Base-by-base conservation (phyloP, 1,140 invertebrate genomes). In the Cydia strobilella region DNA sequence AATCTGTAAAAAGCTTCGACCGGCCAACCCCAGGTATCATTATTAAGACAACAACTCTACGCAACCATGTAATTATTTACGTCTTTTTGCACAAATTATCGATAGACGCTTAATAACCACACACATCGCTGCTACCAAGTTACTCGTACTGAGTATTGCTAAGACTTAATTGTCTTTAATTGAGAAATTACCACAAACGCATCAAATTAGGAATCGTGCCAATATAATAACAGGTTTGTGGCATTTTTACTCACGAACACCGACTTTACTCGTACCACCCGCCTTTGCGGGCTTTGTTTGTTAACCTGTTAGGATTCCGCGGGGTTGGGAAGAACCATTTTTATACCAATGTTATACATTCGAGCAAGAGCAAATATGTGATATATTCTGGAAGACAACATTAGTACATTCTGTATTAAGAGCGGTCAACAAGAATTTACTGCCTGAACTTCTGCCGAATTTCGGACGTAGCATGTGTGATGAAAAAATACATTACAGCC, bases 231-330 rank as follows among this genome's bases (percentile, higher is more conserved):
- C 62, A 20, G 59, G 74, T 77, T 69, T 9, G 0, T 20, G 39
- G n/a, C 59, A 75, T 75, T 74, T 79, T 77, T 77, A 42, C 73
- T 76, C 73, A 80, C 75, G 74, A 77, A 20, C 54, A n/a, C 76
- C 63, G 42, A 45, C 35, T 72, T 72, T 45, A 45, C 42, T 45
- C 18, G 10, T 62, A 74, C 79, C 77, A 77, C 77, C 79, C 77
- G 76, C 77, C 77, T 76, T 75, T 59, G 27, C 12, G 42, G 74
- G 77, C 75, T 79, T 77, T 51, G 65, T 75, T 79, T 77, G 80
- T 79, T 83, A 79, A n/a, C 42, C 15, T 31, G 35, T 42, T 69
- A 35, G 27, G 31, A 42, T 69, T 69, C 31, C 65, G 35, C 15
- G n/a, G 35, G 18, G n/a, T 23, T 54, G 9, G 20, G 18, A 23